Evolutionary conservation across 2,888 invertebrate genomes (phyloP), one percentile per base, ranked within the genome.

Genomic region (Timandra comae): DNA sequence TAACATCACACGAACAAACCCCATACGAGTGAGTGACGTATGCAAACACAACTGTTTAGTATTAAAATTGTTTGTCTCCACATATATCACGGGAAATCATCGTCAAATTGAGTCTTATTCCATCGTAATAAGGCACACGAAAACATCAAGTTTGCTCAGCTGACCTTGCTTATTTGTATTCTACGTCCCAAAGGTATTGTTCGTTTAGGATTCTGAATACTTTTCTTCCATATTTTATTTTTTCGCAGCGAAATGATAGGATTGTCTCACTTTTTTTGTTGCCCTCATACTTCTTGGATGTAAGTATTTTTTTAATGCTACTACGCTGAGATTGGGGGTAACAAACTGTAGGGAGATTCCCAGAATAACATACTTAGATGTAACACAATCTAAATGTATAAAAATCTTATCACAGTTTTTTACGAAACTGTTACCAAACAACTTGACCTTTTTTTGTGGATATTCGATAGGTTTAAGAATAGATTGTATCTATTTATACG

Each of bases 221-320:
- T 41, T 36, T 38, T 33, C 34, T 31, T 36, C 32, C 36, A 38
- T 44, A 43, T 36, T 44, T 41, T 41, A 44, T 44, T 34, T 41
- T 35, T 44, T 41, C 21, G 23, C n/a, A n/a, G n/a, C 29, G 29
- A 36, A 33, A 38, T 36, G 30, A 41, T 35, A 38, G 34, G 41
- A 36, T 34, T 38, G 26, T 31, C 29, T 39, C 27, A 27, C 19
- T 16, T 27, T 29, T 29, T 20, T 29, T 29, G 20, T 20, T 20
- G 19, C 11, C 12, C 20, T 9, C 20, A 29, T 9, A 20, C 20
- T 29, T 19, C 20, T 29, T 12, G n/a, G n/a, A n/a, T n/a, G n/a
- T n/a, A n/a, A n/a, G n/a, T n/a, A n/a, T n/a, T n/a, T n/a, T n/a
- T n/a, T n/a, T n/a, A n/a, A n/a, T n/a, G n/a, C n/a, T n/a, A n/a